These are phyloP conservation scores for Lathronympha strigana DNA, from an alignment of 2,888 invertebrate species.

Conservation along the genomic window DNA sequence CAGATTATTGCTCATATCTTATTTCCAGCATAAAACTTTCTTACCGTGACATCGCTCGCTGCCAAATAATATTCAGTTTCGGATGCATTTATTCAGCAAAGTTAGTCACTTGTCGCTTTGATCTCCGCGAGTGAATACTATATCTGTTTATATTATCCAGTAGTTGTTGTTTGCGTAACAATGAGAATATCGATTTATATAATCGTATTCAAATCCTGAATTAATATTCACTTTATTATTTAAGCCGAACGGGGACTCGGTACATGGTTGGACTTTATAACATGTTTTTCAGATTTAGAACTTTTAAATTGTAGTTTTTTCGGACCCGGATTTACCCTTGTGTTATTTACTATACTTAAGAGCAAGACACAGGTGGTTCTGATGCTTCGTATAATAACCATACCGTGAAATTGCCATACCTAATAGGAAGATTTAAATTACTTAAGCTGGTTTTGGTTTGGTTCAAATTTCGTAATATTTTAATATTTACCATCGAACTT, in stretches of 20 bases:
- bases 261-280: no score
- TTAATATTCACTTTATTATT: neutral
- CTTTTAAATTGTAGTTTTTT: neutral
- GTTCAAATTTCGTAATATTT: neutral
- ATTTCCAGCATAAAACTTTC: slow-evolving; percentile 55
- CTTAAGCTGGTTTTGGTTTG: neutral
- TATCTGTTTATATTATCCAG: neutral
- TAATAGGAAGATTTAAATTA: slow-evolving; percentile 4
- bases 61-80: slow-evolving; percentile 57
- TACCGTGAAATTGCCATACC: slow-evolving; percentile 12
- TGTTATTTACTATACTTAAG: neutral
- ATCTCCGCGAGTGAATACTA: slow-evolving; percentile 15
- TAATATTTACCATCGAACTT: neutral
- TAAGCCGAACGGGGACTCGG: no score
- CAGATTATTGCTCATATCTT: slow-evolving; percentile 54
- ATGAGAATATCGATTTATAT: neutral
- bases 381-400: slow-evolving; percentile 21
- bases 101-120: slow-evolving; percentile 24
- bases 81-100: slow-evolving; percentile 51
- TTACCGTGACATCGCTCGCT: slow-evolving; percentile 47
- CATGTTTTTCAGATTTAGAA: neutral
- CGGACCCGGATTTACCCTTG: slow-evolving; percentile 4
- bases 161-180: slow-evolving; percentile 4
- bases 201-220: neutral
- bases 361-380: slow-evolving; percentile 31